Evolutionary conservation across 2,888 invertebrate species (phyloP).

Genomic region (Patella ulyssiponensis): DNA sequence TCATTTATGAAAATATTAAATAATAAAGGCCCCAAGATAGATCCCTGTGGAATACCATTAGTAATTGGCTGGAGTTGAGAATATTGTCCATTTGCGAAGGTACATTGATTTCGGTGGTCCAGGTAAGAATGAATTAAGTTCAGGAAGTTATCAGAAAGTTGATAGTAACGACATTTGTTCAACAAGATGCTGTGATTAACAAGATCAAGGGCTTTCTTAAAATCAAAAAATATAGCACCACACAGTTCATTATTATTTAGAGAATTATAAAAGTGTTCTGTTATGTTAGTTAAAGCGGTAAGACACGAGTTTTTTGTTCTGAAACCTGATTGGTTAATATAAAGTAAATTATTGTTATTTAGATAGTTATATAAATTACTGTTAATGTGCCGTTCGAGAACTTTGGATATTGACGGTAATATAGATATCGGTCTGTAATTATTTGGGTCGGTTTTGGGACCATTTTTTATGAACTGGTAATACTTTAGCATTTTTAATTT

Average conservation of each 20-base stretch:
- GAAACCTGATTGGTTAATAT: neutral
- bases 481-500: neutral
- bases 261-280: neutral
- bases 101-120: neutral
- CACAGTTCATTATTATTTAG: neutral
- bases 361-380: neutral
- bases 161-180: neutral
- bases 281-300: neutral
- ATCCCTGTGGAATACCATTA: neutral
- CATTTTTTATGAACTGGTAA: neutral
- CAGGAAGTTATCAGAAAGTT: neutral
- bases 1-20: neutral
- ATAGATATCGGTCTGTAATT: neutral
- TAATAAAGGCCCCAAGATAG: neutral
- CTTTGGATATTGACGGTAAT: neutral
- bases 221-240: neutral
- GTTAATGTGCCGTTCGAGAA: neutral
- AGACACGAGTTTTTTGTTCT: neutral
- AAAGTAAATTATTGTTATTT: slow-evolving; percentile 8
- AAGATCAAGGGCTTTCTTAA: neutral
- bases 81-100: neutral
- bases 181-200: neutral
- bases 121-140: neutral
- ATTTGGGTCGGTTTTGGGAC: neutral
- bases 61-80: neutral